Base-by-base conservation (phyloP, 2,888 invertebrate genomes). In the Coenonympha glycerion region DNA sequence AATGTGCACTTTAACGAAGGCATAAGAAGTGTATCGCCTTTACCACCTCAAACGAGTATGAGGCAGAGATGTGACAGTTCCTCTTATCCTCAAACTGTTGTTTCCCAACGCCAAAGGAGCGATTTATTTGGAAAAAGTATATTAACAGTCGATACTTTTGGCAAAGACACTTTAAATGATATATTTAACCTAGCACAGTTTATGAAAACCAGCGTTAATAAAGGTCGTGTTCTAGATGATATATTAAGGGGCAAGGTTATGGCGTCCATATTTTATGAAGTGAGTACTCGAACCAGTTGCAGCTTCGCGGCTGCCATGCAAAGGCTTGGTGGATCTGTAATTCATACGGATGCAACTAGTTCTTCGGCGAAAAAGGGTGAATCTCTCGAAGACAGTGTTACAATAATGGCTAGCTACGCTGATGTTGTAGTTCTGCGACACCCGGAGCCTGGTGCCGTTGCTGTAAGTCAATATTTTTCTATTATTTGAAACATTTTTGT, bases 251-350 rank as follows among this genome's bases (percentile, higher is more conserved):
- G 98, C 31, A 97, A 97, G 87, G 90, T 98, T 2, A 94, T 99
- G 95, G 95, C 97, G 2, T 95, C 95, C 0, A 91, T 99, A 71
- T 99, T 99, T 80, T 99, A 97, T 79, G 99, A 99, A 89, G 97
- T 93, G 0, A 98, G 98, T 73, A 99, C 99, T 0, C 90, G 99
- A 54, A 99, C 99, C 0, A 93, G 94, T 64, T 95, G 96, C 74
- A 99, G 98, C 72, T 99, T 99, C 85, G 91, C 95, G 0, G 95
- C 96, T 0, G 99, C 99, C 0, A 98, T 99, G 97, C 94, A 96
- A 73, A 89, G 98, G 57, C 90, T 99, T 3, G 99, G 99, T 5
- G 99, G 99, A 0, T 91, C 92, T 18, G 97, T 99, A 0, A 92
- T 98, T 62, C 91, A 94, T 69, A 95, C 98, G 82, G 95, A 98